Base-by-base conservation (phyloP, 2,888 invertebrate species). In the Pyrrhopygopsis socrates region DNA sequence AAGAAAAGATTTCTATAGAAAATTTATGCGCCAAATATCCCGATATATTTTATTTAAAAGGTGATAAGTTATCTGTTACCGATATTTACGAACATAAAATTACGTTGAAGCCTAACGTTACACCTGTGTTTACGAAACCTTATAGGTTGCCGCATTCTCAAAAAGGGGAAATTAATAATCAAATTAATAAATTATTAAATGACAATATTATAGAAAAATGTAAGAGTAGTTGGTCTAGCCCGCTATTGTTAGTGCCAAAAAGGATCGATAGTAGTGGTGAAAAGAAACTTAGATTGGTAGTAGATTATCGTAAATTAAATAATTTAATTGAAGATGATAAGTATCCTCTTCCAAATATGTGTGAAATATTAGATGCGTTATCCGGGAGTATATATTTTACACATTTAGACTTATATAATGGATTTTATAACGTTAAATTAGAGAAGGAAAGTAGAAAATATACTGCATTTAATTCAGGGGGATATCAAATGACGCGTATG, bases 1-100 rank as follows among this genome's bases (percentile, higher is more conserved):
- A 84, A 27, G 80, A 84, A 38, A 5, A 27, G 41, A 22, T 27
- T 27, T 50, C 30, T 41, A 81, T 84, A 24, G n/a, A 76, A 27
- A 60, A 74, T 29, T 74, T 84, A 54, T 81, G 84, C 74, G 77
- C 81, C n/a, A 84, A 81, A 38, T 84, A 65, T 68, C 58, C 81
- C 8, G 74, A 85, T 68, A 78, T 85, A 24, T 83, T 83, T 70
- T 77, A 78, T 60, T 58, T 73, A 22, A 65, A 65, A n/a, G 77
- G 78, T 20, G 77, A 77, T 70, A 71, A 41, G 65, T 65, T 83
- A 45, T 67, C 58, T 58, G 34, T 27, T 1, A 81, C 78, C 13
- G 71, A 71, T 65, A 29, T 81, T 65, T 81, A 84, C 41, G 65
- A 76, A 27, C 84, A 84, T 30, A 24, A 24, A n/a, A 81, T 84